Evolutionary conservation across 2,797 vertebrate genomes (phyloP), one percentile per base, ranked within the genome.

Genomic region (Aulostomus chinensis): DNA sequence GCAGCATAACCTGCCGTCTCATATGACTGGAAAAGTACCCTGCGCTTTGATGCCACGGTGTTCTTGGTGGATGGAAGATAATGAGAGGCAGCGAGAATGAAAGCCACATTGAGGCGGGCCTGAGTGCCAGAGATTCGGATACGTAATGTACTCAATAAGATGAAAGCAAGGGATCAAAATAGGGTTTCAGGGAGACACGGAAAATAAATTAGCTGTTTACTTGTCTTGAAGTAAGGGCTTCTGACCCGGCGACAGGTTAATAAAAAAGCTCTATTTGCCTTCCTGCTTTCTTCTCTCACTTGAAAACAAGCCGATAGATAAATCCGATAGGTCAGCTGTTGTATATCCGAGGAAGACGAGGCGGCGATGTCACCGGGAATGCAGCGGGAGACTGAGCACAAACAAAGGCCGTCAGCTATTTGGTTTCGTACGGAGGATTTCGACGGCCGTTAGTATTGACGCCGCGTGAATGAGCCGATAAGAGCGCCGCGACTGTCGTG

Each of bases 291-390:
- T 13, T 32, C 24, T 56, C 9, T 55, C n/a, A n/a, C 5, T 36
- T n/a, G 15, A 26, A 32, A 30, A 20, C 15, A 15, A 32, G 16
- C 21, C 22, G 50, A 39, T 3, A 34, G 29, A 58, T 34, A 22
- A 51, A 59, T 66, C 36, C 53, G 50, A 59, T 8, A 40, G 41
- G 35, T 37, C 24, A n/a, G n/a, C n/a, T n/a, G n/a, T n/a, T n/a
- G n/a, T n/a, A n/a, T 25, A 35, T 57, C 39, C 55, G 40, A 13
- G 24, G 24, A 31, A 18, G 38, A 49, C n/a, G 47, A 40, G 58
- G 11, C 30, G 22, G 14, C 50, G 11, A 10, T 31, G 33, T 36
- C 31, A 49, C 4, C 8, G 25, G 22, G 34, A 60, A 56, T 21
- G 17, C 38, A 42, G n/a, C 4, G 0, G 22, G 20, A 39, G 26